Percentiles rank a stretch among this genome's conserved stretches.
Conservation (phyloP, 2,797 vertebrate species). For the Martes flavigula region DNA sequence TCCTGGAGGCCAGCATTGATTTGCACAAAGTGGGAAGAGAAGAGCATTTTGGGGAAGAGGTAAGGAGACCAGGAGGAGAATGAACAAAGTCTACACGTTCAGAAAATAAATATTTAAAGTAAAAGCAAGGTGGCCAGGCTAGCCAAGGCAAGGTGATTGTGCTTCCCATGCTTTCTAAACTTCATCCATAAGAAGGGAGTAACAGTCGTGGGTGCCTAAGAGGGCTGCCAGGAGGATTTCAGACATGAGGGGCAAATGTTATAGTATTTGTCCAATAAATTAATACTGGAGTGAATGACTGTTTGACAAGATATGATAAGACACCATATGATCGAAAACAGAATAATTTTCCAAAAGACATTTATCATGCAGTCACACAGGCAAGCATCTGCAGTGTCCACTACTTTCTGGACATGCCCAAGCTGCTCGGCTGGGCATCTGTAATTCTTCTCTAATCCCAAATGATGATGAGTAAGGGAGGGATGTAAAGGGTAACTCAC, state of each 20-base stretch:
- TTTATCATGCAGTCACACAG: not conserved
- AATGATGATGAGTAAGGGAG: not conserved
- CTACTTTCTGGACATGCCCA: not conserved
- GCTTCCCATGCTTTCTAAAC: fast-evolving
- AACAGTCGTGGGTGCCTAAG: not conserved
- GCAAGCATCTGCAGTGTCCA: not conserved
- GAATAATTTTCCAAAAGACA: not conserved
- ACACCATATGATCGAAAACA: not conserved
- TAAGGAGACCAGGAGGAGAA: not conserved
- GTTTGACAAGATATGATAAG: not conserved
- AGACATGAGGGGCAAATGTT: not conserved
- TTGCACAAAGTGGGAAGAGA: not conserved
- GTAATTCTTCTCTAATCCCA: not conserved
- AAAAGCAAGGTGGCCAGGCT: not conserved
- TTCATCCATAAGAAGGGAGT: not conserved
- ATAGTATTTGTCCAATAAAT: not conserved
- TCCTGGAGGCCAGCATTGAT: not conserved
- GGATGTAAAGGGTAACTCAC: not conserved
- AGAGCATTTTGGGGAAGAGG: not conserved
- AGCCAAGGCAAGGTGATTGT: not conserved
- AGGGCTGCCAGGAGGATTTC: not conserved
- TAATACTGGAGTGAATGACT: not conserved
- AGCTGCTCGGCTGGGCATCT: too few relatives aligned
- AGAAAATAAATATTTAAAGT: not conserved
- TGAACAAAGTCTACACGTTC: not conserved